Conservation (phyloP, 2,797 vertebrate genomes). For the Cetoscarus ocellatus region DNA sequence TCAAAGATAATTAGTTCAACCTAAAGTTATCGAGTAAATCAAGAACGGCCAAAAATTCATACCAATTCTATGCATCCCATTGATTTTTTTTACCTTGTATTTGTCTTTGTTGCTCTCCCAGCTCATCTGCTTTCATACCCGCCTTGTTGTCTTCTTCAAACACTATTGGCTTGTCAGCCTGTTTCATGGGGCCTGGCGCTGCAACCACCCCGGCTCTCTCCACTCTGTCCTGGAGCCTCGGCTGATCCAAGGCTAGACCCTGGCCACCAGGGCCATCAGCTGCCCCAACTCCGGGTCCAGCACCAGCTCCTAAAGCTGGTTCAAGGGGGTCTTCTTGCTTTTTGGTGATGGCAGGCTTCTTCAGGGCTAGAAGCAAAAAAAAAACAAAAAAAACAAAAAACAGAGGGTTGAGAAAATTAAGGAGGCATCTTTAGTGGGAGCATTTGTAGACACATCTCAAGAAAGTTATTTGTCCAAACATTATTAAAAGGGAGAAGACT, state of each 20-base stretch:
- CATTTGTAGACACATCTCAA: too few relatives aligned
- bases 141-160: slow-evolving; percentile 84
- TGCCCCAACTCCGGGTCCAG: slow-evolving; percentile 58
- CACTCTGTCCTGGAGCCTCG: slow-evolving; percentile 71
- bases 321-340: slow-evolving; percentile 69
- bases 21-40: too few relatives aligned
- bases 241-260: slow-evolving; percentile 76
- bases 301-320: slow-evolving; percentile 62
- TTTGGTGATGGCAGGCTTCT: slow-evolving; percentile 85
- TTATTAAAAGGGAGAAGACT: too few relatives aligned
- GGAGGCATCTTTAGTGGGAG: too few relatives aligned
- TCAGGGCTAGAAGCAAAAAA: slow-evolving; percentile 72
- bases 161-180: slow-evolving; percentile 76
- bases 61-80: too few relatives aligned
- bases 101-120: slow-evolving; percentile 82
- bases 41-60: too few relatives aligned
- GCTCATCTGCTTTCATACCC: slow-evolving; percentile 82
- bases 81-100: slow-evolving; percentile 69
- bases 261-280: slow-evolving; percentile 69
- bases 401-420: neutral
- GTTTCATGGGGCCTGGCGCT: slow-evolving; percentile 52
- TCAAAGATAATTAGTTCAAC: too few relatives aligned
- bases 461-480: too few relatives aligned
- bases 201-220: slow-evolving; percentile 55
- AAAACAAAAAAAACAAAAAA: too few relatives aligned